These are phyloP conservation scores for Frankliniella fusca DNA, from an alignment of 2,888 invertebrate genomes.

Conservation along the genomic window DNA sequence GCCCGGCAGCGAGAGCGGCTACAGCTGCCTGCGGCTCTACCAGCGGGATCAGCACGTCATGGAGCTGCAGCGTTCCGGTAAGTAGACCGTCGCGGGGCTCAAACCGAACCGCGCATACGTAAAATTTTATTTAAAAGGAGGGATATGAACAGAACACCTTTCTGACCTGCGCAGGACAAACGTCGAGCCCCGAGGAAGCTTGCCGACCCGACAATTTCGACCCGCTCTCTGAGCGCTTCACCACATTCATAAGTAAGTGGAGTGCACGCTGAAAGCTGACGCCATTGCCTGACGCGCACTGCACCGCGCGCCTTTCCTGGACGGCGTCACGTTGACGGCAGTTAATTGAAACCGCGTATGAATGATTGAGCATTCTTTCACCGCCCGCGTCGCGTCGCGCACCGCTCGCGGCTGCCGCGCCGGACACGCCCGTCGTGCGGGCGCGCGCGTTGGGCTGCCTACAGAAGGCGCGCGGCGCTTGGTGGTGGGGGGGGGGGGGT, in stretches of 20 bases:
- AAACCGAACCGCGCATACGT: too few relatives aligned
- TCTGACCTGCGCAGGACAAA: neutral
- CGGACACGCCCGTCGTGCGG: too few relatives aligned
- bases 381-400: too few relatives aligned
- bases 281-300: too few relatives aligned
- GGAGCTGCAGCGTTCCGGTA: constrained; percentile 1
- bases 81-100: neutral
- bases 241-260: constrained; percentile 9
- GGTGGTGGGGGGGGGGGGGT: too few relatives aligned
- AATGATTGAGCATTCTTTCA: too few relatives aligned
- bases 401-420: too few relatives aligned
- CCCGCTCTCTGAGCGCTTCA: constrained; percentile 13
- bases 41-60: constrained; percentile 1
- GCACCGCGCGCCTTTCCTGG: neutral
- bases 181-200: neutral
- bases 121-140: neutral
- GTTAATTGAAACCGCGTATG: too few relatives aligned
- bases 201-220: constrained; percentile 3
- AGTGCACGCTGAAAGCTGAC: too few relatives aligned
- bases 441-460: too few relatives aligned
- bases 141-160: neutral
- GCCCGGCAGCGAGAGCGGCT: constrained; percentile 1
- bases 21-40: constrained; percentile 19
- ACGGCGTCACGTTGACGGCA: too few relatives aligned
- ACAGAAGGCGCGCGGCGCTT: too few relatives aligned